A percentile compares a stretch with the other conserved stretches of the same genome.
phyloP scores from a whole-genome alignment of 2,113 vertebrate species.

The Miniopterus natalensis region DNA sequence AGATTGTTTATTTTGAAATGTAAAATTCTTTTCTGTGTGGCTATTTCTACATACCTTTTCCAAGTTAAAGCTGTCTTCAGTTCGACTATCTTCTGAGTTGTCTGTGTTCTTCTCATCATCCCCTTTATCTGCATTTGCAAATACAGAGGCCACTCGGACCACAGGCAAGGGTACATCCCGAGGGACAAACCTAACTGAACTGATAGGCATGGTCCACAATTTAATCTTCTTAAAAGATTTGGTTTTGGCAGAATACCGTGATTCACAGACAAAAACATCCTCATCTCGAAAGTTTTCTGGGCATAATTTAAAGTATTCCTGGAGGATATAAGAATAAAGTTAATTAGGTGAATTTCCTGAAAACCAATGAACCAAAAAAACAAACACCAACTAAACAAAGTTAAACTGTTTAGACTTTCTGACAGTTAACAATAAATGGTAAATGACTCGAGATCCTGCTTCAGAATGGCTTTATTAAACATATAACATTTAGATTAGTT shows the following conservation, averaged over 20 bases:
- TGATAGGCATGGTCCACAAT: slow-evolving; percentile 98
- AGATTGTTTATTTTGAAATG: neutral
- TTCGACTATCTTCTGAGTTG: slow-evolving; percentile 91
- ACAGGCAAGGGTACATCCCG: slow-evolving; percentile 96
- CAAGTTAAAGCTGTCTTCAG: slow-evolving; percentile 88
- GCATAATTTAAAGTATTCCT: slow-evolving; percentile 99
- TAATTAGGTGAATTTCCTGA: slow-evolving; percentile 54
- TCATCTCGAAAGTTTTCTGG: slow-evolving; percentile 96
- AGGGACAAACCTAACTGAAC: slow-evolving; percentile 95
- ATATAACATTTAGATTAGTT: neutral
- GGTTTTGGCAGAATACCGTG: slow-evolving; percentile 98
- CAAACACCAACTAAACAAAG: neutral
- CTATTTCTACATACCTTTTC: slow-evolving; percentile 88
- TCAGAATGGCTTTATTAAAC: slow-evolving; percentile 20
- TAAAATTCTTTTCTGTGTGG: slow-evolving; percentile 39
- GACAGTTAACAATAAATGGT: slow-evolving; percentile 40
- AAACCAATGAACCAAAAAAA: slow-evolving; percentile 25
- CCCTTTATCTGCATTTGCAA: slow-evolving; percentile 93
- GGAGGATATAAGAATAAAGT: slow-evolving; percentile 58
- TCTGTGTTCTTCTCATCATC: slow-evolving; percentile 94
- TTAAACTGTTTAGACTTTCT: slow-evolving; percentile 47
- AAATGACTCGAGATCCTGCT: slow-evolving; percentile 29
- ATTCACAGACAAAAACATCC: slow-evolving; percentile 98
- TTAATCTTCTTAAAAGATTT: slow-evolving; percentile 99
- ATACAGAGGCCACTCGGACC: slow-evolving; percentile 98